Percentiles rank a stretch among this genome's conserved stretches.
Conservation (phyloP, 2,888 invertebrate genomes). For the Volucella zonaria region DNA sequence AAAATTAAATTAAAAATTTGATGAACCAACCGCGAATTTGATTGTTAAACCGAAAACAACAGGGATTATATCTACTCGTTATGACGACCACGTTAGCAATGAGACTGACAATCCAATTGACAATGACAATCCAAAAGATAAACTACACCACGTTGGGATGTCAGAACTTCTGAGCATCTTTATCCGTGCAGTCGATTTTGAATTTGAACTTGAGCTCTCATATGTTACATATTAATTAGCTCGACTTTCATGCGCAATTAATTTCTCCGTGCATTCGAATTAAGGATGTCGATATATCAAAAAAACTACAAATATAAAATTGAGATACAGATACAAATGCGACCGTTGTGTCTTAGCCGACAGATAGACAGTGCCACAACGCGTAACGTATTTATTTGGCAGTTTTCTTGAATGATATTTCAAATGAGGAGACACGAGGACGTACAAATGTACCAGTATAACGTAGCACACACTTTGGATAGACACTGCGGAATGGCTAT, state of each 20-base stretch:
- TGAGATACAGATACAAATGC: slow-evolving; percentile 41
- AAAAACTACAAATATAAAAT: slow-evolving; percentile 29
- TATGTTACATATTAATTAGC: slow-evolving; percentile 73
- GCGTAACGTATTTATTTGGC: slow-evolving; percentile 74
- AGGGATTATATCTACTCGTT: background rate
- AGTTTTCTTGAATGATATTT: slow-evolving; percentile 71
- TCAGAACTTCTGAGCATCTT: slow-evolving; percentile 54
- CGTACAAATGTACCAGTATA: slow-evolving; percentile 4
- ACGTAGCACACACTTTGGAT: slow-evolving; percentile 21
- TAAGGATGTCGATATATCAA: slow-evolving; percentile 74
- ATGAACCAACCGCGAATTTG: no score
- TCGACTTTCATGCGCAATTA: slow-evolving; percentile 73
- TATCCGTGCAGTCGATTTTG: slow-evolving; percentile 3
- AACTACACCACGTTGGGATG: slow-evolving; percentile 38
- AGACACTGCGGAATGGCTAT: no score
- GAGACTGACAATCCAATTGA: slow-evolving; percentile 5
- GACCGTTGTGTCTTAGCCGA: slow-evolving; percentile 45
- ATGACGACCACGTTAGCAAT: slow-evolving; percentile 8
- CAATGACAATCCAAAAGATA: slow-evolving; percentile 36
- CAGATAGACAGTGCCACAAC: slow-evolving; percentile 62
- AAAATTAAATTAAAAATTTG: no score
- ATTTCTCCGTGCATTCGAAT: slow-evolving; percentile 71
- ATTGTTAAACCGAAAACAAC: slow-evolving; percentile 5
- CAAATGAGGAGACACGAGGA: slow-evolving; percentile 23
- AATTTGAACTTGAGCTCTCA: slow-evolving; percentile 59